Percentiles rank a stretch among this genome's conserved stretches.
Conservation (phyloP, 2,113 vertebrate species). For the Lichenostomus cassidix region DNA sequence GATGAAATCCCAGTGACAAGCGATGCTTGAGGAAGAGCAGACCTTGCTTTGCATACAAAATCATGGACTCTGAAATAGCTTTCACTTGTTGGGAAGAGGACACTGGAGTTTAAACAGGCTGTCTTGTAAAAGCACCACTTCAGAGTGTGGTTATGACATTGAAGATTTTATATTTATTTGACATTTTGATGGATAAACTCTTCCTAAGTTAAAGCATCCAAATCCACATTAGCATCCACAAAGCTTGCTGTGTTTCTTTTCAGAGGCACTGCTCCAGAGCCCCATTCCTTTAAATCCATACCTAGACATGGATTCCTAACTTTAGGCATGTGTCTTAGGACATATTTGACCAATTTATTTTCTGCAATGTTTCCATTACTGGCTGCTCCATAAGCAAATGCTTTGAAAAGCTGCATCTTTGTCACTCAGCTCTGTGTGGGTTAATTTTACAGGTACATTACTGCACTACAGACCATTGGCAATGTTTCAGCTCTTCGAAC, state of each 20-base stretch:
- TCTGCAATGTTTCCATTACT: neutral
- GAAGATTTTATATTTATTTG: neutral
- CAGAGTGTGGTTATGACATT: neutral
- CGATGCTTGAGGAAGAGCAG: neutral
- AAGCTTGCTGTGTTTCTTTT: neutral
- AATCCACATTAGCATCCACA: neutral
- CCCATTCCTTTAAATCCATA: neutral
- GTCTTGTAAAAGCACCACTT: neutral
- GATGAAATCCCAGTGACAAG: neutral
- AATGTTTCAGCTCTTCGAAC: conserved; percentile 85
- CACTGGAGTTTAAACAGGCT: neutral
- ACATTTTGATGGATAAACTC: neutral
- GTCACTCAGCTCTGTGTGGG: neutral
- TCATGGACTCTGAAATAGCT: neutral
- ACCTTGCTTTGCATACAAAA: neutral
- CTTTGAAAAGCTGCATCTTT: neutral
- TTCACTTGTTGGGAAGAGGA: neutral
- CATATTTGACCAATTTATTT: neutral
- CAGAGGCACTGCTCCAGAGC: neutral
- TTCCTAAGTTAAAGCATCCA: neutral
- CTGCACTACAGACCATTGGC: neutral
- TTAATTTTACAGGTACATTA: conserved; percentile 38
- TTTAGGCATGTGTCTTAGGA: neutral
- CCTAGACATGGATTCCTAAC: neutral
- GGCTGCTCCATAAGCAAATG: neutral